Evolutionary conservation across 1,140 invertebrate genomes (phyloP).

Genomic region (Proctacanthus coquilletti): DNA sequence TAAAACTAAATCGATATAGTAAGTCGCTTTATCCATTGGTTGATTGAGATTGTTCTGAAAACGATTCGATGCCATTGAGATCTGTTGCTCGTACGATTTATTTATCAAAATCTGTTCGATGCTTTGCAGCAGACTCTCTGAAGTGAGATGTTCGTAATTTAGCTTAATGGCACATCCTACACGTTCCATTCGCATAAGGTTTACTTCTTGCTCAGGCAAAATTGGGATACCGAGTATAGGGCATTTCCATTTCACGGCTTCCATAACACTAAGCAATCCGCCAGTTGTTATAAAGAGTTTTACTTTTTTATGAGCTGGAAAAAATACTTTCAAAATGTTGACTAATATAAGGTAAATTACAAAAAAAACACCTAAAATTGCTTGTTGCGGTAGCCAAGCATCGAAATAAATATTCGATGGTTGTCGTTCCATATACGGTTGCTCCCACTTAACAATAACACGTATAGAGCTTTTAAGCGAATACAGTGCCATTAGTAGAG

Average conservation of each 20-base stretch:
- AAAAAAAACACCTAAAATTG: slow-evolving; percentile 33
- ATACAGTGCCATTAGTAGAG: slow-evolving; percentile 30
- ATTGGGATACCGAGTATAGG: slow-evolving; percentile 46
- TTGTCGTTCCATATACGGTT: slow-evolving; percentile 31
- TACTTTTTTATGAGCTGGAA: slow-evolving; percentile 34
- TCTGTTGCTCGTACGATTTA: slow-evolving; percentile 11
- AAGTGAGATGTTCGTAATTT: slow-evolving; percentile 18
- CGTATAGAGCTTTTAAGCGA: slow-evolving; percentile 36
- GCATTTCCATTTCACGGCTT: slow-evolving; percentile 38
- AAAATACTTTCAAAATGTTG: too few relatives aligned
- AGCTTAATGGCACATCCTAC: slow-evolving; percentile 24
- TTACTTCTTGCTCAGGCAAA: slow-evolving; percentile 39
- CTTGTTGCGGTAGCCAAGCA: slow-evolving; percentile 56
- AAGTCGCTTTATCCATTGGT: slow-evolving; percentile 32
- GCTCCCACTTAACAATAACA: slow-evolving; percentile 53
- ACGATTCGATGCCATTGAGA: slow-evolving; percentile 11
- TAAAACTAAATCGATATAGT: slow-evolving; percentile 39
- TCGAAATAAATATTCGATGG: slow-evolving; percentile 41
- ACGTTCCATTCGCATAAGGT: slow-evolving; percentile 28
- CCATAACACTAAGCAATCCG: slow-evolving; percentile 41
- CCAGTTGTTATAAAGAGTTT: slow-evolving; percentile 49
- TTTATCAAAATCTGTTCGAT: slow-evolving; percentile 21
- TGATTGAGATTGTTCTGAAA: slow-evolving; percentile 27
- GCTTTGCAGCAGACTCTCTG: slow-evolving; percentile 10
- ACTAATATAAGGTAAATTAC: too few relatives aligned